phyloP scores from a whole-genome alignment of 2,888 invertebrate species.

The Pseudococcus viburni region DNA sequence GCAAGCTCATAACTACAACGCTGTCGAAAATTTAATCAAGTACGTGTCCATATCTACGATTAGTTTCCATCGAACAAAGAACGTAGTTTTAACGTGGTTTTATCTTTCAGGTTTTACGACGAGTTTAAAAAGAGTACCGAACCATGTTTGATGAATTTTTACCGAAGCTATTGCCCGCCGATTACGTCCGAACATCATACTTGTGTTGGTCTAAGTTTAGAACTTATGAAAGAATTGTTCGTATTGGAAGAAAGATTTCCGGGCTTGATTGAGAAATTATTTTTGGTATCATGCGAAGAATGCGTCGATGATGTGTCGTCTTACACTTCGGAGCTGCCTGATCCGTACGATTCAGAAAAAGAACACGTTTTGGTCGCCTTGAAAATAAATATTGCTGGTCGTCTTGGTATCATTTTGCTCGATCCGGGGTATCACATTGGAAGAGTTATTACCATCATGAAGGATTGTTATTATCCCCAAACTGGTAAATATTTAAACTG shows the following conservation, averaged over 20 bases:
- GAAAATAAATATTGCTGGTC: slow-evolving; percentile 80
- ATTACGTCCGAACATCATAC: slow-evolving; percentile 86
- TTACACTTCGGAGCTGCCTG: slow-evolving; percentile 68
- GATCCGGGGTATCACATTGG: slow-evolving; percentile 95
- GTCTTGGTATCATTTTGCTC: slow-evolving; percentile 84
- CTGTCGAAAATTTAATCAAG: slow-evolving; percentile 86
- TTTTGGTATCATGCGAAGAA: slow-evolving; percentile 90
- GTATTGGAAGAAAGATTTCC: slow-evolving; percentile 75
- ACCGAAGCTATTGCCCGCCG: slow-evolving; percentile 83
- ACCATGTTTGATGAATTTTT: slow-evolving; percentile 79
- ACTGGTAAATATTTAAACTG: slow-evolving; percentile 76
- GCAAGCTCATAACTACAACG: slow-evolving; percentile 90
- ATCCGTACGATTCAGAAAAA: slow-evolving; percentile 79
- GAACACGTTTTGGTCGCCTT: slow-evolving; percentile 90
- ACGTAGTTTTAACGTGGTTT: not conserved
- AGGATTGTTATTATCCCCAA: slow-evolving; percentile 86
- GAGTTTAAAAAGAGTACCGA: slow-evolving; percentile 76
- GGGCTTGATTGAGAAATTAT: slow-evolving; percentile 78
- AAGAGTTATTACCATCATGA: slow-evolving; percentile 88
- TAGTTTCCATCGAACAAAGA: too few relatives aligned
- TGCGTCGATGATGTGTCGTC: slow-evolving; percentile 71
- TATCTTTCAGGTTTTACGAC: slow-evolving; percentile 75
- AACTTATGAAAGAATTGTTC: slow-evolving; percentile 80
- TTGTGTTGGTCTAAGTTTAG: slow-evolving; percentile 90
- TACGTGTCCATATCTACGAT: slow-evolving; percentile 69